Base-by-base conservation (phyloP, 1,140 invertebrate species). In the Laupala kohalensis region DNA sequence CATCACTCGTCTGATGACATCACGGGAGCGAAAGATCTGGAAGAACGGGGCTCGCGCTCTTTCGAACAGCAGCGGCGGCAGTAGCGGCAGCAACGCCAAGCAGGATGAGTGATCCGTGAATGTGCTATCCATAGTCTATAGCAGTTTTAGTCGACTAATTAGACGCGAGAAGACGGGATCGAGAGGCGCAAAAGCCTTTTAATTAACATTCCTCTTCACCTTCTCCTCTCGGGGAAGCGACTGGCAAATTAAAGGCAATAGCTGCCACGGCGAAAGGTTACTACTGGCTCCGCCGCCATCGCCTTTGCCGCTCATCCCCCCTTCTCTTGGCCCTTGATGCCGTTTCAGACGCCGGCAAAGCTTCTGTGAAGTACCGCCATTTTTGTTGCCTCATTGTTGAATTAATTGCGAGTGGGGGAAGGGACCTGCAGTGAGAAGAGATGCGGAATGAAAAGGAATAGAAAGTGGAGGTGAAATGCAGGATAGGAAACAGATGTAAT, bases 141-240 rank as follows among this genome's bases (percentile, higher is more conserved):
- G 64, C 37, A 53, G 37, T 53, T 66, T 66, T 66, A 66, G 23
- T 66, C 64, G 76, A 78, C 77, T 78, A 78, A 78, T 78, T 78
- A 78, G 77, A 30, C 29, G 67, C 28, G 71, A 53, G 19, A 19
- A 53, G 37, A 53, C 37, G 37, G 76, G 76, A 78, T 78, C 77
- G 76, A 78, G 74, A 74, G 76, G 65, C 72, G 72, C 64, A 71
- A 64, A 76, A 74, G 71, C 77, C 78, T 79, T 81, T 81, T 81
- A 80, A 81, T 81, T 81, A 81, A 81, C 79, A 81, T 81, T 81
- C 79, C 79, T 73, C 76, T 75, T 77, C 75, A 77, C 76, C 76
- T 77, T 76, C 71, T 72, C 75, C 71, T 75, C 76, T 77, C 37
- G 37, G 37, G 19, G 37, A 19, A 53, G 37, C 37, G 37, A 53